Evolutionary conservation across 2,888 invertebrate species (phyloP), one percentile per base, ranked within the genome.

Genomic region (Pachycephus smyrnensis): DNA sequence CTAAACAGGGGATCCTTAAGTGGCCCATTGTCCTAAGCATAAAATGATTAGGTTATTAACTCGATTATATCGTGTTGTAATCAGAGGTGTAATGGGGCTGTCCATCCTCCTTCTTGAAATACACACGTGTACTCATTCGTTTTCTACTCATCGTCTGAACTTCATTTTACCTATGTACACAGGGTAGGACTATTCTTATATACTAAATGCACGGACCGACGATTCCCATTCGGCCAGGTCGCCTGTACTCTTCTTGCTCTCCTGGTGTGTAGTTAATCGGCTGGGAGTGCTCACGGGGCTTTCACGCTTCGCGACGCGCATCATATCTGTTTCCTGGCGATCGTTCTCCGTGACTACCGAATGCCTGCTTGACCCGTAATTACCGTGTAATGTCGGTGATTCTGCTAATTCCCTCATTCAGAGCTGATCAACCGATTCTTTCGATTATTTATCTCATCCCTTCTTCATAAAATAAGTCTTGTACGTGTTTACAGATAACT

Each of bases 301-400:
- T 91, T 91, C 91, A 91, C 88, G 90, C 90, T 91, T 84, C 88
- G 89, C 87, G 90, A 89, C 87, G 90, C 91, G 89, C 90, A 88
- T 91, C 91, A 91, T 90, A 91, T 90, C 89, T 90, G 88, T 88
- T 91, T 91, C 91, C 91, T 89, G 90, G 84, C 86, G 87, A 87
- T 88, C 88, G 84, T 79, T 77, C 78, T 74, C 82, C 82, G 81
- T 84, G 82, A 88, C 81, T 82, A 79, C 79, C 79, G 82, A 81
- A 84, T 79, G 83, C 80, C 83, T 40, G 40, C 40, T 40, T 40
- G 40, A 40, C 40, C 40, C 40, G 40, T 40, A 40, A 40, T 40
- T 40, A 40, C 40, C 40, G 40, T 40, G 40, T 40, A 40, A 40
- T 40, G 40, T 4, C 40, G 40, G 40, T 40, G 40, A 40, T 40